Base-by-base conservation (phyloP, 2,888 invertebrate genomes). In the Drosophila ustulata region DNA sequence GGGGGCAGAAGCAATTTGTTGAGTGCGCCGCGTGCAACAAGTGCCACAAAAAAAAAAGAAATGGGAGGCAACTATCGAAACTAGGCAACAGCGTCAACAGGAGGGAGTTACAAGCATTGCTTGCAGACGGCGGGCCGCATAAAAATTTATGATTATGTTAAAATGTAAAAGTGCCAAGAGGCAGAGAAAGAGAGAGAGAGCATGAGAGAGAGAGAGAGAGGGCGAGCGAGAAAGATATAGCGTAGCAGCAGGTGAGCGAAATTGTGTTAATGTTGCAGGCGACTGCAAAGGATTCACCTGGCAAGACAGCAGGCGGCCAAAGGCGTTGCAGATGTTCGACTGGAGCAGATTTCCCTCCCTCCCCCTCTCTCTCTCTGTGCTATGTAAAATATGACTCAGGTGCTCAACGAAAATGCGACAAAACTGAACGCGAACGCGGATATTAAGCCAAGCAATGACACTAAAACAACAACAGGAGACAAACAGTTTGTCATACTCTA, bases 111-210 rank as follows among this genome's bases (percentile, higher is more conserved):
- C 52, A 56, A 71, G 65, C 82, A 80, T 83, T 79, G 64, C 67
- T 61, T 45, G 73, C 84, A 84, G 85, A 85, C 80, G 88, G 82
- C 78, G 86, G 68, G 86, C 75, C 86, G 88, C 85, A 85, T 85
- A 88, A 88, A 88, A 85, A 88, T 85, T 85, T 85, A 88, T 85
- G 88, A 85, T 85, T 88, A 85, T 85, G 85, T 88, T 88, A 81
- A 85, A 85, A 88, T 86, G 85, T 83, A 83, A 85, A 86, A 88
- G 83, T 81, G 86, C 83, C 82, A 81, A 59, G 66, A 71, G 47
- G 64, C 67, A 23, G 46, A 18, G 26, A 32, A 32, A 2, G 49
- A 4, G 9, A 9, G n/a, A 26, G 50, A 18, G 13, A 9, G 11
- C 1, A 23, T n/a, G n/a, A 26, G 50, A n/a, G n/a, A n/a, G n/a